A percentile compares a stretch with the other conserved stretches of the same genome.
These are phyloP conservation scores for Ailuropoda melanoleuca DNA, from an alignment of 2,113 vertebrate genomes.

Conservation along the genomic window DNA sequence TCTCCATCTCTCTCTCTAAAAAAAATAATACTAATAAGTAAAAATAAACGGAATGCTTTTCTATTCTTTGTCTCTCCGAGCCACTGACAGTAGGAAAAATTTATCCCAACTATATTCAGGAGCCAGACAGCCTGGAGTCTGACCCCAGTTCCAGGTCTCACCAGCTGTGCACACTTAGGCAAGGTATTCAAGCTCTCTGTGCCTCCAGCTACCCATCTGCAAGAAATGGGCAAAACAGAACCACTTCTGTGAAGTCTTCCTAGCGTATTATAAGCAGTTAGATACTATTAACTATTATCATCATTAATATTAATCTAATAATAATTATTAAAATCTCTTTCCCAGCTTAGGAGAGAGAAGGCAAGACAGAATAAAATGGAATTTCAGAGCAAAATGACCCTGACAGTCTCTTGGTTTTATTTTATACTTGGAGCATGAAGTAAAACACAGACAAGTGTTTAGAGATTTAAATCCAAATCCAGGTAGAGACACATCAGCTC, in stretches of 20 bases:
- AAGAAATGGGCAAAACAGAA: neutral
- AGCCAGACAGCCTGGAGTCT: neutral
- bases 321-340: neutral
- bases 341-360: neutral
- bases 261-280: neutral
- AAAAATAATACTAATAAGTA: neutral
- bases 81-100: neutral
- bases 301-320: neutral
- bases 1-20: neutral
- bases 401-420: neutral
- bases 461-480: neutral
- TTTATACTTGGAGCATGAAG: neutral
- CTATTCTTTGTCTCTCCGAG: slow-evolving; percentile 5
- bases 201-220: neutral
- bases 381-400: neutral
- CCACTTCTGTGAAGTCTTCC: neutral
- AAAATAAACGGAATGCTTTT: slow-evolving; percentile 33
- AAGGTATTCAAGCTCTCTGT: neutral
- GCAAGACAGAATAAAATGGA: neutral
- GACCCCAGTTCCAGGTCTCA: neutral
- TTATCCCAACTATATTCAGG: neutral
- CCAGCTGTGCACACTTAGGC: neutral
- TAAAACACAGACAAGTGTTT: neutral
- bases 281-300: neutral
- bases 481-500: neutral